phyloP scores from a whole-genome alignment of 2,888 invertebrate species.

The Caradrina clavipalpis region DNA sequence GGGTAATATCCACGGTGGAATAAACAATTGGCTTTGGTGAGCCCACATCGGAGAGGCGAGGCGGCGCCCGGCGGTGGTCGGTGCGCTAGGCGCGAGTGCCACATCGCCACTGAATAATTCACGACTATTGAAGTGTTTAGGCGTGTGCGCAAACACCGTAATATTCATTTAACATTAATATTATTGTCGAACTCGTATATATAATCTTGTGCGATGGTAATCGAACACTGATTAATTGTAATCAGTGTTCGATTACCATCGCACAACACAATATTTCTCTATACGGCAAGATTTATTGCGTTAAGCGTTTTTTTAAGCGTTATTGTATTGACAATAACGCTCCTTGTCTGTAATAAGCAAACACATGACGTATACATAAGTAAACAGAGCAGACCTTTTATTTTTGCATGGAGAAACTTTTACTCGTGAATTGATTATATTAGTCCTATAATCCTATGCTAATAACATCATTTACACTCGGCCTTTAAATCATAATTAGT shows the following conservation, averaged over 20 bases:
- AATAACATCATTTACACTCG: conserved; percentile 23
- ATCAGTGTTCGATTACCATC: conserved; percentile 71
- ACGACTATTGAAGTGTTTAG: conserved; percentile 81
- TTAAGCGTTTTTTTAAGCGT: no score
- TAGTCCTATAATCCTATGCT: conserved; percentile 14
- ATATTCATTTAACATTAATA: conserved; percentile 87
- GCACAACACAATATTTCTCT: conserved; percentile 75
- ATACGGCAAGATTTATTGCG: no score
- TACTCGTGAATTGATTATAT: conserved; percentile 17
- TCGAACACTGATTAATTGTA: conserved; percentile 65
- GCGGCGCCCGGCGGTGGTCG: conserved; percentile 20
- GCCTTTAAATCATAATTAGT: conserved; percentile 17
- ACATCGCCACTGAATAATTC: conserved; percentile 83
- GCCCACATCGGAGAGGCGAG: conserved; percentile 47
- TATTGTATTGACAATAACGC: conserved; percentile 32
- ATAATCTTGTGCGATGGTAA: conserved; percentile 71
- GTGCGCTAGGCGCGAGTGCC: conserved; percentile 63
- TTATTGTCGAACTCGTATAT: conserved; percentile 76
- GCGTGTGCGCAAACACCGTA: conserved; percentile 82
- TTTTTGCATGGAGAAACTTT: conserved; percentile 17
- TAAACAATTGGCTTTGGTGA: conserved; percentile 75
- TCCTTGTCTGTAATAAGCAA: conserved; percentile 32
- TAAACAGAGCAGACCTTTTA: conserved; percentile 19
- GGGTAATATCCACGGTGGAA: conserved; percentile 67
- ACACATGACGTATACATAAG: conserved; percentile 25